Percentiles rank a stretch among this genome's conserved stretches.
Evolutionary conservation across 2,797 vertebrate genomes (phyloP).

Genomic region (Catostomus latipinnis): DNA sequence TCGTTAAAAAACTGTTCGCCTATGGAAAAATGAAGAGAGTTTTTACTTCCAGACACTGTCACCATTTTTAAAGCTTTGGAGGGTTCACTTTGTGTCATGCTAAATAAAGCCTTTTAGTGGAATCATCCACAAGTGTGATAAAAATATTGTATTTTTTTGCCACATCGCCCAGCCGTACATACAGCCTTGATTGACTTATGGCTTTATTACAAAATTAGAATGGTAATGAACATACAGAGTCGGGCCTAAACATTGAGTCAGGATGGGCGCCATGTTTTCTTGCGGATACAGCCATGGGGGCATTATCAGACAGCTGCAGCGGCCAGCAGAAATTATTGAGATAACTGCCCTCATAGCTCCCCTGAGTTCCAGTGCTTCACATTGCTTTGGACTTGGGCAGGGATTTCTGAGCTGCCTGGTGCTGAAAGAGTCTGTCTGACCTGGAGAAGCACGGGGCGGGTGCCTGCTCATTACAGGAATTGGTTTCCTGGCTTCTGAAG

Average conservation of each 20-base stretch:
- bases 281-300: constrained; percentile 56
- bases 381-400: constrained; percentile 47
- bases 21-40: too few relatives aligned
- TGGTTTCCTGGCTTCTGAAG: constrained; percentile 79
- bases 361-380: constrained; percentile 45
- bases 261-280: constrained; percentile 64
- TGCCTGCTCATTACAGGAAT: constrained; percentile 79
- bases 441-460: constrained; percentile 71
- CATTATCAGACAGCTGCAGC: constrained; percentile 55
- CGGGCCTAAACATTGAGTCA: constrained; percentile 66
- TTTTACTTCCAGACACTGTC: too few relatives aligned
- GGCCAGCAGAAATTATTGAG: constrained; percentile 55
- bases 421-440: constrained; percentile 80
- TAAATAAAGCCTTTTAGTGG: too few relatives aligned
- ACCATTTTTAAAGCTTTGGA: too few relatives aligned
- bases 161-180: too few relatives aligned
- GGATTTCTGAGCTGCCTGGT: constrained; percentile 68
- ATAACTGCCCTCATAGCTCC: constrained; percentile 50
- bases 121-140: too few relatives aligned
- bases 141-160: too few relatives aligned
- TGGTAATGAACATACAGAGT: constrained; percentile 57
- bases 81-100: too few relatives aligned
- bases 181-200: too few relatives aligned
- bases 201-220: constrained; percentile 6
- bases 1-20: too few relatives aligned